Conservation (phyloP, 2,797 vertebrate species). For the Typhlichthys eigenmanni region DNA sequence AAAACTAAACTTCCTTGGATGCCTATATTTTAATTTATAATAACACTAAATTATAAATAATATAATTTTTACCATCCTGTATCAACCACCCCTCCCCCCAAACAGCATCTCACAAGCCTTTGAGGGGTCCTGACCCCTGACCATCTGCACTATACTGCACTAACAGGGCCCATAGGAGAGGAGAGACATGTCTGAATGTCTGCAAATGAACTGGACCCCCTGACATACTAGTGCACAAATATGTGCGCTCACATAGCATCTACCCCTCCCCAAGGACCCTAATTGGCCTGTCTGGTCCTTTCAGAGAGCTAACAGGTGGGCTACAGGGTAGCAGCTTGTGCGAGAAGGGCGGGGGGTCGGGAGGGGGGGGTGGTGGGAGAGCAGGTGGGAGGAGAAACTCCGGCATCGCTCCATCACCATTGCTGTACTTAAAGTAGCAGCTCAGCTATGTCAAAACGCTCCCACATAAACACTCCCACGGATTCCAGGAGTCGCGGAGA, state of each 20-base stretch:
- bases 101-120: too few relatives aligned
- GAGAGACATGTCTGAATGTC: conserved; percentile 5
- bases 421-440: conserved; percentile 63
- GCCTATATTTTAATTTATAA: too few relatives aligned
- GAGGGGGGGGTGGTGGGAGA: neutral
- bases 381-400: conserved; percentile 13
- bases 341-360: conserved; percentile 12
- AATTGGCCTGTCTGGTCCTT: conserved; percentile 37
- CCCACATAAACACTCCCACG: conserved; percentile 70
- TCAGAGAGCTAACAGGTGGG: conserved; percentile 64
- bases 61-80: too few relatives aligned
- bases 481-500: conserved; percentile 46
- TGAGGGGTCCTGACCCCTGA: too few relatives aligned
- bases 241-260: conserved; percentile 17
- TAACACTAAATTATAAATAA: too few relatives aligned
- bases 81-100: too few relatives aligned
- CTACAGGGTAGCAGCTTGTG: conserved; percentile 32
- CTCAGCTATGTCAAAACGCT: conserved; percentile 51
- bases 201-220: conserved; percentile 15
- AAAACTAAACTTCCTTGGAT: too few relatives aligned
- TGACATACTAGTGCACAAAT: conserved; percentile 16
- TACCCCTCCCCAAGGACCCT: conserved; percentile 20
- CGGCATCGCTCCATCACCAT: conserved; percentile 57
- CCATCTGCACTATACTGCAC: conserved; percentile 2
- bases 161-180: conserved; percentile 25